Base-by-base conservation (phyloP, 2,113 vertebrate genomes). In the Heliornis fulica region DNA sequence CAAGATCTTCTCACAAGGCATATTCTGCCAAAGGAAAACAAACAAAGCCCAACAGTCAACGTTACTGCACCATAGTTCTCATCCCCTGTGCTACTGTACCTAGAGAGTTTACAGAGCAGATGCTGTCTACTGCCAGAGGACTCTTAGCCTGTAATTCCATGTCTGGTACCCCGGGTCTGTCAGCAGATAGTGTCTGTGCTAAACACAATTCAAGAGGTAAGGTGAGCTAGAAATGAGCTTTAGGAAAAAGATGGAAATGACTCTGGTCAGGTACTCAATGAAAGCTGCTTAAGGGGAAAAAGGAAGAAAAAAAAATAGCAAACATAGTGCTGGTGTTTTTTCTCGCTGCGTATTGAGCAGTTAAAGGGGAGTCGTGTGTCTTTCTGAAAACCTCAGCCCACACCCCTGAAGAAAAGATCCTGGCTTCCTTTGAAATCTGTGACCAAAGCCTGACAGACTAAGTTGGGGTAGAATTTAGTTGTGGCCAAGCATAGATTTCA, bases 1-100 rank as follows among this genome's bases (percentile, higher is more conserved):
- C 15, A 51, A 51, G 65, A 34, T 64, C 53, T 45, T 76, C 54
- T 81, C 69, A 90, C 92, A 64, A 61, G 56, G 38, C 68, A 43
- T 90, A 89, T 96, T 41, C 96, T 89, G 68, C 68, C 34, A 61
- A 43, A 96, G 41, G 54, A 91, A 92, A 71, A 65, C 53, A 59
- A 94, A 38, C 28, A 15, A 87, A 87, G 46, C 34, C 31, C 66
- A 43, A 57, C 40, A 54, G 77, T 26, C 41, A 21, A 32, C 56
- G 51, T 70, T 83, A 40, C 40, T 65, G 53, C 74, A 61, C 66
- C 64, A 38, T 10, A 86, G 34, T 77, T 66, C 5, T 36, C 45
- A 75, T 66, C 32, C 76, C 83, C 50, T 72, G 87, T 66, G 54
- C 76, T 63, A 7, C 57, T 92, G 59, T 96, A 90, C 68, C 92